A percentile compares a stretch with the other conserved stretches of the same genome.
Conservation (phyloP, 2,113 vertebrate genomes). For the Girardinichthys multiradiatus region DNA sequence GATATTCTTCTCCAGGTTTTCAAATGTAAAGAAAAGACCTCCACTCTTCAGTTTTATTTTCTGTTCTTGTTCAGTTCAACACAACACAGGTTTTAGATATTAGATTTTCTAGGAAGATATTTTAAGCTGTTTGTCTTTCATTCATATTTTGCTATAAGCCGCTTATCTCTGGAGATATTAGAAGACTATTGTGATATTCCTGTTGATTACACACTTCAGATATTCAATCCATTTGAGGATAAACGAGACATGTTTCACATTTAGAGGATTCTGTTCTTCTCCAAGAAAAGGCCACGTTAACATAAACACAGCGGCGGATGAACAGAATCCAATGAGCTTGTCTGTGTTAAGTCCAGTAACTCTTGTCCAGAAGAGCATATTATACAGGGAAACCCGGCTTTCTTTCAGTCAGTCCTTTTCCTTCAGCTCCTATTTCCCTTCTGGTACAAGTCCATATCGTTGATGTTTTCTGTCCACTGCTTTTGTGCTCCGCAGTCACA, state of each 20-base stretch:
- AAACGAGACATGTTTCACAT: conserved; percentile 47
- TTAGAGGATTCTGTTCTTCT: conserved; percentile 20
- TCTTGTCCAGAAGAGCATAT: conserved; percentile 3
- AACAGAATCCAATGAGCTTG: conserved; percentile 29
- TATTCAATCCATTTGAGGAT: conserved; percentile 49
- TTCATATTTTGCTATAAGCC: conserved; percentile 41
- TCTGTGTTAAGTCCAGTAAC: conserved; percentile 26
- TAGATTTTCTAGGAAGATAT: neutral
- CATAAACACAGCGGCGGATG: conserved; percentile 36
- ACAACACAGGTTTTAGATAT: neutral
- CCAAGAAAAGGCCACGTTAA: conserved; percentile 42
- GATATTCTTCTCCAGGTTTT: no score
- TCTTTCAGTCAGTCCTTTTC: conserved; percentile 7
- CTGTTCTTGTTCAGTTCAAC: neutral
- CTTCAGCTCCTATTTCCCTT: conserved; percentile 8
- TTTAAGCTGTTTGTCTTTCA: neutral
- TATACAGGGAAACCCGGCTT: neutral
- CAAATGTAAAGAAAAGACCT: no score
- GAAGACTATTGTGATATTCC: conserved; percentile 58
- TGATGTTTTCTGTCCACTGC: conserved; percentile 33
- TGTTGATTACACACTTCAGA: conserved; percentile 54
- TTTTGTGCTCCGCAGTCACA: conserved; percentile 85
- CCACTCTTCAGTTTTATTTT: neutral
- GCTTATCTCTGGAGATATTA: conserved; percentile 60
- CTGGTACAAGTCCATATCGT: conserved; percentile 10